Evolutionary conservation across 2,797 vertebrate species (phyloP).

Genomic region (Notolabrus celidotus): DNA sequence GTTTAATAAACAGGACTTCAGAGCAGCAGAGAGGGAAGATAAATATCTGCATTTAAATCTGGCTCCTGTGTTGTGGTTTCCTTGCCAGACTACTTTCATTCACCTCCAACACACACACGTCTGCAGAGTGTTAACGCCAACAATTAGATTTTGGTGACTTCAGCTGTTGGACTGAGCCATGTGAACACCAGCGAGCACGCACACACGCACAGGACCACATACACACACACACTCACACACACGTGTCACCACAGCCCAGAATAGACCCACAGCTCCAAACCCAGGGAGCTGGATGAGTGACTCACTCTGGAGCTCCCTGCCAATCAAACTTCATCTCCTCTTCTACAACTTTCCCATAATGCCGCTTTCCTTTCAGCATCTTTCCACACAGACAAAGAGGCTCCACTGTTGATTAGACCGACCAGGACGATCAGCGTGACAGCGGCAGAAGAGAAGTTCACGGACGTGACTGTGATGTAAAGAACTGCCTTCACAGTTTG

Average conservation of each 20-base stretch:
- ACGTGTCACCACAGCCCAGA: conserved; percentile 69
- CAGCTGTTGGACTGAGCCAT: conserved; percentile 65
- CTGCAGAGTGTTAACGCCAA: conserved; percentile 17
- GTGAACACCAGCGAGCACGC: conserved; percentile 21
- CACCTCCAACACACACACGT: conserved; percentile 66
- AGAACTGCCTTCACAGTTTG: conserved; percentile 8
- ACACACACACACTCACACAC: conserved; percentile 28
- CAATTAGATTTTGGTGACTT: conserved; percentile 66
- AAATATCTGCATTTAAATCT: conserved; percentile 67
- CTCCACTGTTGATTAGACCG: conserved; percentile 67
- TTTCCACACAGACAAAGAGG: conserved; percentile 76
- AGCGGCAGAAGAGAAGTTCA: conserved; percentile 9
- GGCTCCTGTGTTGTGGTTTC: conserved; percentile 83
- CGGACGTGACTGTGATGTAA: conserved; percentile 8
- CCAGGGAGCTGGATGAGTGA: conserved; percentile 62
- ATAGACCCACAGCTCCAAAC: conserved; percentile 62
- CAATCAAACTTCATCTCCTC: conserved; percentile 68
- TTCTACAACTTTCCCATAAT: conserved; percentile 55
- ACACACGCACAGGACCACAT: no score
- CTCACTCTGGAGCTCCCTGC: conserved; percentile 57
- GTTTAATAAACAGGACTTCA: conserved; percentile 28
- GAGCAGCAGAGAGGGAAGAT: conserved; percentile 36
- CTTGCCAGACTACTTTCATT: conserved; percentile 83
- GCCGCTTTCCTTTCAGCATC: conserved; percentile 67
- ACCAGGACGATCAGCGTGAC: conserved; percentile 18